These are phyloP conservation scores for Glomeris maerens DNA, from an alignment of 1,140 invertebrate genomes.

Conservation along the genomic window DNA sequence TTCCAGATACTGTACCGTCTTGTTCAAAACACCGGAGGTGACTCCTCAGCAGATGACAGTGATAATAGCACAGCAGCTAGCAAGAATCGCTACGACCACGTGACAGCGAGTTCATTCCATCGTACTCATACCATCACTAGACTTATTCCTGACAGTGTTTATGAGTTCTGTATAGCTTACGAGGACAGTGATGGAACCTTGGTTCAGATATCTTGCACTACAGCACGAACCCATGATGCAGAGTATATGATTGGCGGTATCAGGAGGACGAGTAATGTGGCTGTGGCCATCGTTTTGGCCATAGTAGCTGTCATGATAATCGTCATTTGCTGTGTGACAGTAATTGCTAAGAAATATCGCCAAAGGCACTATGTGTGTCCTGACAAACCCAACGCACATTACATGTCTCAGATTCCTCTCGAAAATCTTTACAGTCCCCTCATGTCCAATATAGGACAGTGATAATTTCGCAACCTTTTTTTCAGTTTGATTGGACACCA, in stretches of 20 bases:
- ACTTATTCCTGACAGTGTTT: constrained; percentile 29
- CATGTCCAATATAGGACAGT: constrained; percentile 11
- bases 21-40: neutral
- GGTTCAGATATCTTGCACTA: constrained; percentile 31
- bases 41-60: neutral
- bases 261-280: constrained; percentile 24
- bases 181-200: constrained; percentile 17
- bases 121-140: constrained; percentile 33
- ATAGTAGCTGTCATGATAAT: constrained; percentile 21
- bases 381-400: constrained; percentile 19
- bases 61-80: neutral
- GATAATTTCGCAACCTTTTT: too few relatives aligned
- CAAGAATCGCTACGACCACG: constrained; percentile 10
- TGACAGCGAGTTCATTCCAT: constrained; percentile 20
- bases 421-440: constrained; percentile 27
- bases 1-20: constrained; percentile 31
- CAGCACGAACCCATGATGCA: constrained; percentile 21
- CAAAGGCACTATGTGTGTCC: constrained; percentile 29
- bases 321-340: constrained; percentile 23
- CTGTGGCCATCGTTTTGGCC: constrained; percentile 26
- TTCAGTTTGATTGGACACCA: too few relatives aligned
- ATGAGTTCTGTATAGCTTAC: constrained; percentile 35
- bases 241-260: constrained; percentile 26
- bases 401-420: constrained; percentile 29
- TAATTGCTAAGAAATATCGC: constrained; percentile 24